Evolutionary conservation across 53 echinoderm and acorn worm species (phyloP).

Genomic region (Holothuria scabra): DNA sequence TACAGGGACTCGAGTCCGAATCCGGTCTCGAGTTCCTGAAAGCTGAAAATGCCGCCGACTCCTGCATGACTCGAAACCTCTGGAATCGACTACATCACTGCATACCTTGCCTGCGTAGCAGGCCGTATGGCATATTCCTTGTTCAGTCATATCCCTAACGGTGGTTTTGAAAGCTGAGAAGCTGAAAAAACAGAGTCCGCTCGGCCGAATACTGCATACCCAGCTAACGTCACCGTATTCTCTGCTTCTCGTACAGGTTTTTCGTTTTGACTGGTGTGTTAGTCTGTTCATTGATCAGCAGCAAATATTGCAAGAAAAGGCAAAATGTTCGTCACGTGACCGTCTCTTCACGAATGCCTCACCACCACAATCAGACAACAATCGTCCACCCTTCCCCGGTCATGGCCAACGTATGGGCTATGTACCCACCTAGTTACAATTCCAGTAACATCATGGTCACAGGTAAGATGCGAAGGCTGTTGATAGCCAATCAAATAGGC

Average conservation of each 20-base stretch:
- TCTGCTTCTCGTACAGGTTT: neutral
- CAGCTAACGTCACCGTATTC: neutral
- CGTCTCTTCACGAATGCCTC: neutral
- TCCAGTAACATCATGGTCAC: conserved; percentile 23
- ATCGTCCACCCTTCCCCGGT: conserved; percentile 25
- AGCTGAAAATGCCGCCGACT: no score
- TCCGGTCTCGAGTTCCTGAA: no score
- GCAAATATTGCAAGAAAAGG: conserved; percentile 37
- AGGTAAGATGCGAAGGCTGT: neutral
- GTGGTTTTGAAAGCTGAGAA: no score
- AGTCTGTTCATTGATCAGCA: conserved; percentile 17
- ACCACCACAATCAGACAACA: neutral
- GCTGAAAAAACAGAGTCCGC: no score
- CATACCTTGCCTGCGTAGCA: no score
- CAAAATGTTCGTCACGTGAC: conserved; percentile 27
- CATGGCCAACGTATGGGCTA: conserved; percentile 26
- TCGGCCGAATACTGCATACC: no score
- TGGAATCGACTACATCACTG: no score
- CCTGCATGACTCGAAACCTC: no score
- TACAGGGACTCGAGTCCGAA: no score
- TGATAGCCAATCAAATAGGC: no score
- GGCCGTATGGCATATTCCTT: no score
- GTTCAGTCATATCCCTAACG: no score
- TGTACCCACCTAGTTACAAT: conserved; percentile 32
- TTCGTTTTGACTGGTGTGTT: conserved; percentile 27